phyloP scores from a whole-genome alignment of 2,797 vertebrate genomes.

The Peromyscus melanophrys region DNA sequence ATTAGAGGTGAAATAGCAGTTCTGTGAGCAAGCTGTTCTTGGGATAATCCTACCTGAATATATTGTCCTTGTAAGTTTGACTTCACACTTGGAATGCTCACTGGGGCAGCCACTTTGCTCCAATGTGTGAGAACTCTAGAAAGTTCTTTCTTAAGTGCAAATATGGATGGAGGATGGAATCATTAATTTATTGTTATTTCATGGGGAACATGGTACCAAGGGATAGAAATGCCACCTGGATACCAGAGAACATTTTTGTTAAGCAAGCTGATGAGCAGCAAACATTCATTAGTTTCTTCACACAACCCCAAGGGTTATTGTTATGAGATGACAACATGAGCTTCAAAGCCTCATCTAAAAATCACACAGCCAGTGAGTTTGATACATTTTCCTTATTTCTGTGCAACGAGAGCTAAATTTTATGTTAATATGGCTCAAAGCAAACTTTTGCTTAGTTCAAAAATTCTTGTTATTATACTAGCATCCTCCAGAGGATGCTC shows the following conservation, averaged over 20 bases:
- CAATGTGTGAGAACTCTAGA: not conserved
- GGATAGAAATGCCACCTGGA: not conserved
- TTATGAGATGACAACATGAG: not conserved
- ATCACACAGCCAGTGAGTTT: not conserved
- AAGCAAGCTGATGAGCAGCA: not conserved
- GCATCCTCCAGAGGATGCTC: not conserved
- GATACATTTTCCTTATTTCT: not conserved
- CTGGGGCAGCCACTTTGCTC: not conserved
- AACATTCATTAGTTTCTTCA: not conserved
- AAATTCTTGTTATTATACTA: not conserved
- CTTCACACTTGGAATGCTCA: conserved; percentile 35
- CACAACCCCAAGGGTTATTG: not conserved
- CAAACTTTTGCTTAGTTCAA: not conserved
- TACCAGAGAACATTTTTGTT: not conserved
- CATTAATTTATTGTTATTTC: not conserved
- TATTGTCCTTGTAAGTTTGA: not conserved
- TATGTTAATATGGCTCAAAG: not conserved
- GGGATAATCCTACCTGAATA: not conserved
- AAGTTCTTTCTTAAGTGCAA: conserved; percentile 37
- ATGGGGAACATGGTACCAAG: not conserved
- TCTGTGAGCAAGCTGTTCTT: not conserved
- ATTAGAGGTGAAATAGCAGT: not conserved
- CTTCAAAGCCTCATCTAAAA: conserved; percentile 2
- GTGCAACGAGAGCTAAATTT: not conserved
- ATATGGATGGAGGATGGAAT: not conserved